Evolutionary conservation across 2,113 vertebrate genomes (phyloP), one percentile per base, ranked within the genome.

Genomic region (Charadrius vociferus): DNA sequence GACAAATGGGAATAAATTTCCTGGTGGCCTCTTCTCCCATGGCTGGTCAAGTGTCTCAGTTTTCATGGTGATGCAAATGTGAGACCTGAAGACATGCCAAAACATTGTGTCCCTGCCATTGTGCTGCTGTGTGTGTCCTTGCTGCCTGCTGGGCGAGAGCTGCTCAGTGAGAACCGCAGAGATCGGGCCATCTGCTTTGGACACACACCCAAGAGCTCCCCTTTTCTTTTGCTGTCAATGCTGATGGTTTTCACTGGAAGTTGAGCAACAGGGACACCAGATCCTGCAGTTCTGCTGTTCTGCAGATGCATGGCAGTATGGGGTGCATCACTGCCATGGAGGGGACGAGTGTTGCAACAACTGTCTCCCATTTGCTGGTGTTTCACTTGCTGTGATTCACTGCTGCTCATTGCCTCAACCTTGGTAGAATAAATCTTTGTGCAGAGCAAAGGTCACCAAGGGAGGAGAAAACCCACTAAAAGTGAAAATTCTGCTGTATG

Each of bases 271-370:
- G 24, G 55, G 70, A 53, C 56, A 27, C 32, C n/a, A 77, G 53
- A 53, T 68, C 62, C 52, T 75, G 29, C 50, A 18, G 61, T 82
- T 81, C 66, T 77, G 26, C 70, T 79, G 75, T 43, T 18, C 7
- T 56, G 3, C 6, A 47, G n/a, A 41, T 68, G 58, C 59, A 18
- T 1, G 1, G 53, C 39, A 4, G 0, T 55, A 12, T 2, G 6
- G 47, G 29, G 14, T 72, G 39, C 39, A 52, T 58, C 55, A 4
- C 30, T 73, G 50, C 78, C 1, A 0, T 53, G 66, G 19, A 70
- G 36, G 45, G 12, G 30, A 39, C 3, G 6, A 15, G 58, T 72
- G 19, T 39, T 67, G 53, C 29, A 34, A 12, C 2, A 7, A 34
- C 39, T 63, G 21, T 58, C 52, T 23, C 39, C 55, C 12, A 26